phyloP scores from a whole-genome alignment of 1,140 invertebrate genomes.

The Diorhabda sublineata region DNA sequence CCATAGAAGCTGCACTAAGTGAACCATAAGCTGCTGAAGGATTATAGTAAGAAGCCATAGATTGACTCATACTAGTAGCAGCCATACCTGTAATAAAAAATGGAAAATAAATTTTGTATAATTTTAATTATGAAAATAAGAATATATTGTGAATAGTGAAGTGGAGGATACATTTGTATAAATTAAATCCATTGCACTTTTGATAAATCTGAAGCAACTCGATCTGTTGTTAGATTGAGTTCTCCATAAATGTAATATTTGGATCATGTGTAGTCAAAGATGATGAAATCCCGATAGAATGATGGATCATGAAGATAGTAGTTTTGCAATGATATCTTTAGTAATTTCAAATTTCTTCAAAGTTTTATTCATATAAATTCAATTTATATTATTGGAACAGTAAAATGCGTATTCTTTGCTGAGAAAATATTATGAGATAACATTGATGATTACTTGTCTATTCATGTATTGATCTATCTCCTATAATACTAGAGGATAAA shows the following conservation, averaged over 20 bases:
- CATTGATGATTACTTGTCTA: no score
- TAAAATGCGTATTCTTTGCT: no score
- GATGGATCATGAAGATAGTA: no score
- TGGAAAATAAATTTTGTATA: not conserved
- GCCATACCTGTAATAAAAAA: slow-evolving; percentile 53
- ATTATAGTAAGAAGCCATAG: slow-evolving; percentile 60
- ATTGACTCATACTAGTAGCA: slow-evolving; percentile 56
- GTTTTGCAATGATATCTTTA: no score
- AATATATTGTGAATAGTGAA: not conserved
- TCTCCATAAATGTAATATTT: no score
- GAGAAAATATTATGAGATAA: no score
- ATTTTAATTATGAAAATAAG: not conserved
- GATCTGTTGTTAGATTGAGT: not conserved
- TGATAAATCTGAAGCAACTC: not conserved
- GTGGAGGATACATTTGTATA: not conserved
- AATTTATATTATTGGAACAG: no score
- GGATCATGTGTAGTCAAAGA: no score
- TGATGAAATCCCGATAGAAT: no score
- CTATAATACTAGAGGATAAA: not conserved
- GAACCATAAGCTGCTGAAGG: slow-evolving; percentile 61
- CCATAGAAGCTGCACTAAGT: slow-evolving; percentile 60
- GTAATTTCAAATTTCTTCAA: no score
- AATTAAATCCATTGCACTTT: not conserved
- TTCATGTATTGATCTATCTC: no score
- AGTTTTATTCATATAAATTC: no score